Evolutionary conservation across 2,113 vertebrate genomes (phyloP).

Genomic region (Microtus oregoni): DNA sequence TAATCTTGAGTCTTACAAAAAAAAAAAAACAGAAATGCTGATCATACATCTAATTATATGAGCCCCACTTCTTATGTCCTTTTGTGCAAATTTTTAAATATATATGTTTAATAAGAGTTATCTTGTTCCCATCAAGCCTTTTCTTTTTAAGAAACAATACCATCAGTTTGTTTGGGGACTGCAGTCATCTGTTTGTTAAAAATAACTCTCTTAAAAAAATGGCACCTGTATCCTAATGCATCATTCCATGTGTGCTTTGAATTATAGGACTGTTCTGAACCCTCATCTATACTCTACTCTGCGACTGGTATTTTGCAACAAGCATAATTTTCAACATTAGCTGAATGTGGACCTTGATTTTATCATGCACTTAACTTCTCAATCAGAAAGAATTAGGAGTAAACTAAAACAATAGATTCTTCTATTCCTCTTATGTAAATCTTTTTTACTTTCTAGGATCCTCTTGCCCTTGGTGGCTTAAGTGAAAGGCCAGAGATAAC

Average conservation of each 20-base stretch:
- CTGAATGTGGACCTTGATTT: background rate
- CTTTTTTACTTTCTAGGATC: background rate
- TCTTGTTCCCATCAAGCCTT: background rate
- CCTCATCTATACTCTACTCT: background rate
- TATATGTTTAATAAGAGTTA: too few relatives aligned
- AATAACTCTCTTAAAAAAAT: conserved; percentile 7
- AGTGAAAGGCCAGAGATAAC: conserved; percentile 4
- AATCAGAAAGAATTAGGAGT: conserved; percentile 3
- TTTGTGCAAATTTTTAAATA: too few relatives aligned
- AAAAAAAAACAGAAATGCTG: too few relatives aligned
- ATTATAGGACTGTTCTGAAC: background rate
- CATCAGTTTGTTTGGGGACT: conserved; percentile 45
- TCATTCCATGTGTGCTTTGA: background rate
- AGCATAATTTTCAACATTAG: background rate
- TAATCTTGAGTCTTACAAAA: too few relatives aligned
- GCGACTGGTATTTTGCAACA: background rate
- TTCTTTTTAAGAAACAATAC: conserved; percentile 36
- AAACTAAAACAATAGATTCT: background rate
- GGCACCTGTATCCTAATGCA: background rate
- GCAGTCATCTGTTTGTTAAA: conserved; percentile 46
- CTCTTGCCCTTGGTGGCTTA: background rate
- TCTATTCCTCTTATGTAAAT: background rate
- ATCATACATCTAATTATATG: too few relatives aligned
- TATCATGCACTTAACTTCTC: conserved; percentile 1
- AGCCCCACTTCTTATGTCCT: too few relatives aligned